Conservation (phyloP, 2,113 vertebrate species). For the Pampusana beccarii region DNA sequence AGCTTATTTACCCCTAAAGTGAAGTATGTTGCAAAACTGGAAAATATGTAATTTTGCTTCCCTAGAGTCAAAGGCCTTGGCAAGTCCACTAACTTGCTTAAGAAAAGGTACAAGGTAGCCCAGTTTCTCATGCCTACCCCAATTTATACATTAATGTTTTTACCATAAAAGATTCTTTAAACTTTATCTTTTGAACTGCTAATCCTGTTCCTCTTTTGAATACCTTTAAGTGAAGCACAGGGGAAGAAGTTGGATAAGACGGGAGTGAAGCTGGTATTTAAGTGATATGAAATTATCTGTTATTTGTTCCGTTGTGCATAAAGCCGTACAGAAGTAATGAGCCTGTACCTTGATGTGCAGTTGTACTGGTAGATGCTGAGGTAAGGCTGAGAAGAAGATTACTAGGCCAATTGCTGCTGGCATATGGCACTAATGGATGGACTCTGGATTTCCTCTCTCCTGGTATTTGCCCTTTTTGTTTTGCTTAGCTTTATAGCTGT, state of each 20-base stretch:
- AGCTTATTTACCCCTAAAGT: conserved; percentile 42
- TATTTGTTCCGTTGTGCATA: not conserved
- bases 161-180: not conserved
- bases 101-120: not conserved
- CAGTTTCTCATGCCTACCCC: not conserved
- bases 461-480: not conserved
- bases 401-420: not conserved
- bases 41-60: conserved; percentile 21
- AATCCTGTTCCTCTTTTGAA: not conserved
- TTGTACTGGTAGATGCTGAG: not conserved
- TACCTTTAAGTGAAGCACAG: not conserved
- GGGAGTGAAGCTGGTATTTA: not conserved
- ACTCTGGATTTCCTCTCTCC: not conserved
- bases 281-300: not conserved
- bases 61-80: conserved; percentile 4
- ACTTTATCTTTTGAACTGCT: not conserved
- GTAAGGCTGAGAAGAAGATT: not conserved
- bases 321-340: not conserved
- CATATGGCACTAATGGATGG: not conserved
- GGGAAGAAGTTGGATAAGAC: not conserved
- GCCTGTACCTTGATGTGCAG: not conserved
- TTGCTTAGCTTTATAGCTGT: not conserved
- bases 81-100: not conserved
- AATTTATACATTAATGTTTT: not conserved
- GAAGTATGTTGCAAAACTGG: conserved; percentile 41